phyloP scores from a whole-genome alignment of 1,140 invertebrate genomes.

The Phymorhynchus buccinoides region DNA sequence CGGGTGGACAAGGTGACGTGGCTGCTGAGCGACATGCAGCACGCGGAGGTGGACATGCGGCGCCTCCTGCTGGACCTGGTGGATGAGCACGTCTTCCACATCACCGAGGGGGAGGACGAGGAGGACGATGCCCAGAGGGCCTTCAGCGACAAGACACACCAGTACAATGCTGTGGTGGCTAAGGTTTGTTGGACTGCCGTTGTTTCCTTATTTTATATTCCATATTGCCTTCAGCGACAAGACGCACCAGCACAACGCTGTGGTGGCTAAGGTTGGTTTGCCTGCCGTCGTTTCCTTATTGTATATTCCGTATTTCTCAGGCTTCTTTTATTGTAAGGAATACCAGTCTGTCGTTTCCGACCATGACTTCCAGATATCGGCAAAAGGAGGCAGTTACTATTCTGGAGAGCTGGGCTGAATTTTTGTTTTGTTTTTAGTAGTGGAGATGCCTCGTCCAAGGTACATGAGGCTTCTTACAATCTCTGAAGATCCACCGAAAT shows the following conservation, averaged over 20 bases:
- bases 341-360: too few relatives aligned
- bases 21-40: conserved; percentile 44
- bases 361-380: too few relatives aligned
- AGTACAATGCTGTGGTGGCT: conserved; percentile 19
- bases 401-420: too few relatives aligned
- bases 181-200: neutral
- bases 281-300: too few relatives aligned
- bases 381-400: too few relatives aligned
- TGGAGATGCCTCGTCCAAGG: too few relatives aligned
- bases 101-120: neutral
- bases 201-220: neutral
- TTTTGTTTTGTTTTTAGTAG: too few relatives aligned
- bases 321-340: too few relatives aligned
- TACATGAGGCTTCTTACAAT: too few relatives aligned
- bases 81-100: conserved; percentile 42
- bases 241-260: too few relatives aligned
- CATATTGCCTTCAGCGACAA: neutral
- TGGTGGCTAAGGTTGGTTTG: neutral
- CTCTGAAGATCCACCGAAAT: too few relatives aligned
- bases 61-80: conserved; percentile 45
- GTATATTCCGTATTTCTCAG: too few relatives aligned
- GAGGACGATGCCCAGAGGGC: neutral
- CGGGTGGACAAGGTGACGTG: conserved; percentile 44
- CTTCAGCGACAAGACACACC: conserved; percentile 29
- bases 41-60: conserved; percentile 43